Percentiles rank a stretch among this genome's conserved stretches.
Conservation (phyloP, 2,113 vertebrate genomes). For the Jaculus jaculus region DNA sequence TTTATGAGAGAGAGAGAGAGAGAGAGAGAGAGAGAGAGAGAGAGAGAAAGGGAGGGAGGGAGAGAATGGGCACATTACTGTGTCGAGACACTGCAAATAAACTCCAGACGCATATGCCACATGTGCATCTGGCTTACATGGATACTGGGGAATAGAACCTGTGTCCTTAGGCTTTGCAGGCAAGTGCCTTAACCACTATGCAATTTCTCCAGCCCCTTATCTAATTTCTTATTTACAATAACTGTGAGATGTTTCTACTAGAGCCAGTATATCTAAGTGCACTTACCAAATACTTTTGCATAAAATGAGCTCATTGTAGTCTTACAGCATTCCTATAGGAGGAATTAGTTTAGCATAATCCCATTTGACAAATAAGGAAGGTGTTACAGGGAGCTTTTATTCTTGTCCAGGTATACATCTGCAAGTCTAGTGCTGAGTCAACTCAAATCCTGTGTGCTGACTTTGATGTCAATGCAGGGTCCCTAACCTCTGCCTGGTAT, state of each 20-base stretch:
- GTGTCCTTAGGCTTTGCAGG: too few relatives aligned
- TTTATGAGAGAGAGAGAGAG: not conserved
- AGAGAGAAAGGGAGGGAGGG: too few relatives aligned
- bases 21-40: too few relatives aligned
- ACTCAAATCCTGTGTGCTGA: not conserved
- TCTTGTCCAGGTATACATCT: not conserved
- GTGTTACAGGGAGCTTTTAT: not conserved
- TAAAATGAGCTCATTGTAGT: not conserved
- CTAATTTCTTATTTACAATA: constrained; percentile 39
- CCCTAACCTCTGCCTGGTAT: too few relatives aligned
- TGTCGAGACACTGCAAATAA: too few relatives aligned
- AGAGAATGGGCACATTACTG: too few relatives aligned
- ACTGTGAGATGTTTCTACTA: not conserved
- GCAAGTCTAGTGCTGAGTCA: not conserved
- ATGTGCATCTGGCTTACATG: too few relatives aligned
- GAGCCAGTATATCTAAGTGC: not conserved
- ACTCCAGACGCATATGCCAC: too few relatives aligned
- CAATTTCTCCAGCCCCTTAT: not conserved
- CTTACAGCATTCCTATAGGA: not conserved
- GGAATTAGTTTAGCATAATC: not conserved
- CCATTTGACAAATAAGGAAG: not conserved
- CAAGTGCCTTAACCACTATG: too few relatives aligned
- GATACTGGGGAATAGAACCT: too few relatives aligned
- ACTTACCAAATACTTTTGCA: not conserved
- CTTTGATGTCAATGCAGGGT: not conserved